Evolutionary conservation across 2,888 invertebrate species (phyloP).

Genomic region (Zaprionus obscuricornis): DNA sequence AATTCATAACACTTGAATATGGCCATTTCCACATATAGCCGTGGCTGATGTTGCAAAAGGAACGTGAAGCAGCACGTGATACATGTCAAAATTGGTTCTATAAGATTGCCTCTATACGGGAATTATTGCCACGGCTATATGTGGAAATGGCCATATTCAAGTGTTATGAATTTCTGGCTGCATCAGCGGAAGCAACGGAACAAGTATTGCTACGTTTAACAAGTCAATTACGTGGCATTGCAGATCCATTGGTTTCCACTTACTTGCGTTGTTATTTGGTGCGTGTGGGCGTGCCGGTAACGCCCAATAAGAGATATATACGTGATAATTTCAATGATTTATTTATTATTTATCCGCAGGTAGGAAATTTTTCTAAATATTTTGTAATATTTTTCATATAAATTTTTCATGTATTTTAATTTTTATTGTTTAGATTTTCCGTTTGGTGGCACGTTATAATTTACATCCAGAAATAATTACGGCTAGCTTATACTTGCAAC

Average conservation of each 20-base stretch:
- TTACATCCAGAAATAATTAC: conserved; percentile 89
- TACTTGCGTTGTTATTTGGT: conserved; percentile 96
- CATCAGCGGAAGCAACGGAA: conserved; percentile 89
- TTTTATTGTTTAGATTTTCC: conserved; percentile 86
- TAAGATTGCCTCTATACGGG: conserved; percentile 98
- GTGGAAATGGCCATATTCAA: conserved; percentile 96
- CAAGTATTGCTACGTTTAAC: conserved; percentile 90
- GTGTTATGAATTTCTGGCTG: conserved; percentile 93
- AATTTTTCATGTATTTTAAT: background rate
- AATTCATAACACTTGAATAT: conserved; percentile 95
- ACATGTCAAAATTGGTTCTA: conserved; percentile 99
- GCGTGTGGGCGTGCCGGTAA: conserved; percentile 90
- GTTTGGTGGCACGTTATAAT: conserved; percentile 86
- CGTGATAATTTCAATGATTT: conserved; percentile 93
- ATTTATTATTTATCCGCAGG: conserved; percentile 89
- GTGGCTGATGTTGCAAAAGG: conserved; percentile 91
- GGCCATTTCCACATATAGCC: conserved; percentile 97
- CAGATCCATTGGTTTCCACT: conserved; percentile 95
- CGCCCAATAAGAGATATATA: conserved; percentile 88
- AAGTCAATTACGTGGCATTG: conserved; percentile 95
- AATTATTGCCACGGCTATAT: conserved; percentile 95
- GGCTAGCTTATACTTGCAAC: conserved; percentile 90
- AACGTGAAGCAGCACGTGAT: conserved; percentile 94
- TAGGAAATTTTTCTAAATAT: no score
- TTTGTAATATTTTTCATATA: no score